Conservation (phyloP, 2,797 vertebrate species). For the Esox masquinongy region DNA sequence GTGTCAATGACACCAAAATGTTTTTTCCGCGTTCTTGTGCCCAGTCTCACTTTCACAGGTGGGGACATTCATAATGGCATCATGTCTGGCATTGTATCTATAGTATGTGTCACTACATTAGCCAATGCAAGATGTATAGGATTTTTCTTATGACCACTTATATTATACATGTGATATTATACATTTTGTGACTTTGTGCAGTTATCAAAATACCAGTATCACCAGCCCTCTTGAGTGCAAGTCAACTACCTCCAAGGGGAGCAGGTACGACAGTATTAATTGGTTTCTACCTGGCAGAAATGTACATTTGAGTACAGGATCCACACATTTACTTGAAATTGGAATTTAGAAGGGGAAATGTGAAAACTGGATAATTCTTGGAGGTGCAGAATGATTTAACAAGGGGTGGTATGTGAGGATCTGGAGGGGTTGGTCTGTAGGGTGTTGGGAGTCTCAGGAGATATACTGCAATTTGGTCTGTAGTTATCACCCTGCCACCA, state of each 20-base stretch:
- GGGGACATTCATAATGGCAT: not conserved
- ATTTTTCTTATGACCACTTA: not conserved
- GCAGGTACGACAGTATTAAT: constrained; percentile 65
- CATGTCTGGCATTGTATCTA: not conserved
- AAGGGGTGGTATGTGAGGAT: no score
- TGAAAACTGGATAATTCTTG: no score
- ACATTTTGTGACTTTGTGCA: constrained; percentile 54
- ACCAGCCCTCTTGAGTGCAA: constrained; percentile 62
- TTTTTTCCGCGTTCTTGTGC: not conserved
- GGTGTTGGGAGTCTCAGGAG: no score
- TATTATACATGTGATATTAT: not conserved
- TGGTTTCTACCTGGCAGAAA: not conserved
- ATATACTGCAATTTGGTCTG: no score
- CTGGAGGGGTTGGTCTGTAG: no score
- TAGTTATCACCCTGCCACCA: no score
- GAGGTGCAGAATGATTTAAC: no score
- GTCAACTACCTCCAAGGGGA: constrained; percentile 62
- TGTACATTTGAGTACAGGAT: constrained; percentile 1
- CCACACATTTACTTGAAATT: no score
- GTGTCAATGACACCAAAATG: no score
- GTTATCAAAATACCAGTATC: constrained; percentile 63
- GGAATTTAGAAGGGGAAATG: no score
- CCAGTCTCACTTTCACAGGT: not conserved
- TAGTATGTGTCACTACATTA: not conserved
- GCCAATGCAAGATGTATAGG: not conserved